Base-by-base conservation (phyloP, 2,888 invertebrate species). In the Periphyllus acericola region DNA sequence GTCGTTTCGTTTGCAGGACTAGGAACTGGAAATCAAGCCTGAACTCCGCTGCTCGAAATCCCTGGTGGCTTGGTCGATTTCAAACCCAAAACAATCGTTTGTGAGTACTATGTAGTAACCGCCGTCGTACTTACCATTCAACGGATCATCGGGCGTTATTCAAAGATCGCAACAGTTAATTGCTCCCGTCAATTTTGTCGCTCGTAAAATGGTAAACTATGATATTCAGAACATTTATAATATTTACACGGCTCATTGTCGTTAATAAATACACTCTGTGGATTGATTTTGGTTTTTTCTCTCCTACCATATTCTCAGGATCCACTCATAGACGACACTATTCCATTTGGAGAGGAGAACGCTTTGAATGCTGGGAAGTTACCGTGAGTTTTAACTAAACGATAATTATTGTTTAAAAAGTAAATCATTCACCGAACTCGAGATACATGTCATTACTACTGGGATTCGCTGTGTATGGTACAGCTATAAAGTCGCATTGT, bases 271-370 rank as follows among this genome's bases (percentile, higher is more conserved):
- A 9, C 46, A 46, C 46, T 8, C 46, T 1, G 55, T 19, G 55
- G 55, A 21, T 55, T 21, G 19, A 21, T 55, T 21, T 1, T 55
- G 60, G 4, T 60, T 60, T 60, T 25, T 60, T 46, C 25, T 60
- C 1, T 11, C 46, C 46, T 3, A 46, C 9, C n/a, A n/a, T 68
- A n/a, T n/a, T n/a, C 4, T 29, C n/a, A 81, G 81, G 81, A 83
- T 29, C 74, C 84, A 6, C 78, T 80, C 8, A 80, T 80, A 91
- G 96, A 97, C 91, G 97, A 97, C 92, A 96, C 96, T 52, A 93
- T 96, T 90, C 96, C 95, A 76, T 97, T 97, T 91, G 97, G 96
- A 0, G 96, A 97, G 90, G 97, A 97, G 92, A 96, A 96, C 90
- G 94, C 94, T 85, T 88, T 76, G 83, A 89, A 87, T 78, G 83